phyloP scores from a whole-genome alignment of 2,113 vertebrate species.

The Leptocoma aspasia region DNA sequence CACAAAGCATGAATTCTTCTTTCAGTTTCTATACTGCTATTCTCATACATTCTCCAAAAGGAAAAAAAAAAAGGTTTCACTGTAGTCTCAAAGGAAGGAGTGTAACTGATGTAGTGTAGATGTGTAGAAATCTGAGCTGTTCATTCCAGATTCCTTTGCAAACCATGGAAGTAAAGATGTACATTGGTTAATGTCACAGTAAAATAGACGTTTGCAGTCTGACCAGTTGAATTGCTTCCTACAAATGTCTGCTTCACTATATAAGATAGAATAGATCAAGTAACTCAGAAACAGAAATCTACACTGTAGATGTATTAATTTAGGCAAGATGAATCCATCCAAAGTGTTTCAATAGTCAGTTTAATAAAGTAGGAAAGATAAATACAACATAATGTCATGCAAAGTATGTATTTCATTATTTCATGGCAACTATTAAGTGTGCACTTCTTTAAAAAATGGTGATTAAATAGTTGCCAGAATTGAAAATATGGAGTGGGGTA shows the following conservation, averaged over 20 bases:
- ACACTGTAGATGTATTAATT: neutral
- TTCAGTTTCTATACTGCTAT: slow-evolving; percentile 10
- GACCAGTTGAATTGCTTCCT: neutral
- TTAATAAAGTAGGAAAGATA: slow-evolving; percentile 49
- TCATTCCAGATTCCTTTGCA: neutral
- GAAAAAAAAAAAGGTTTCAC: neutral
- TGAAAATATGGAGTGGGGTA: neutral
- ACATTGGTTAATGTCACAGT: neutral
- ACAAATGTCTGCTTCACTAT: neutral
- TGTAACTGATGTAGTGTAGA: neutral
- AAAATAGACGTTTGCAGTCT: neutral
- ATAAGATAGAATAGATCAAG: neutral
- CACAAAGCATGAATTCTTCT: neutral
- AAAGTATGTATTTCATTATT: neutral
- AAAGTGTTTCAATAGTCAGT: neutral
- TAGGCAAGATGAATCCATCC: neutral
- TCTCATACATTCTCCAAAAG: neutral
- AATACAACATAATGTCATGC: neutral
- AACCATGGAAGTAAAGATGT: neutral
- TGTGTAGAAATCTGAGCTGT: neutral
- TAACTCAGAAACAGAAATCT: neutral
- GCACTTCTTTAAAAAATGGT: neutral
- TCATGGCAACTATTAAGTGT: neutral
- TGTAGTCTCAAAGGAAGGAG: neutral
- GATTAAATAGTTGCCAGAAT: neutral